Base-by-base conservation (phyloP, 2,113 vertebrate genomes). In the Perccottus glenii region DNA sequence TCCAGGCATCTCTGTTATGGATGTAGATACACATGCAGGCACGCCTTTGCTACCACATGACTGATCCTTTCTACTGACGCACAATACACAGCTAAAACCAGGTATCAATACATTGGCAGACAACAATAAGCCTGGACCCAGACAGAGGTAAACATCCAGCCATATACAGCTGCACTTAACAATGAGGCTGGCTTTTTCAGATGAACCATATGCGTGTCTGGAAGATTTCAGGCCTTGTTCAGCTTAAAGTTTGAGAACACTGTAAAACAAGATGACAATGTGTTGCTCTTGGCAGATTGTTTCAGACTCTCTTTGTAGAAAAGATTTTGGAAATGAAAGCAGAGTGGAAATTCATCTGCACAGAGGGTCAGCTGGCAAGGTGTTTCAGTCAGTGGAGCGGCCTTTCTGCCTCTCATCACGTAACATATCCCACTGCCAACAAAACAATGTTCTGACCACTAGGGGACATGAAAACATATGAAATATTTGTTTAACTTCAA, bases 1-100 rank as follows among this genome's bases (percentile, higher is more conserved):
- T 43, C 40, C 68, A 78, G 75, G 75, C 80, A 81, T 88, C 84
- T 74, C 70, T 64, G 82, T 86, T 86, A 78, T 83, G 72, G 68
- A 70, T 32, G 9, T 33, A 71, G 70, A 63, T 70, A 78, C 70
- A 66, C 73, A 74, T 56, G 55, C 71, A 70, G 51, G 66, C 75
- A 64, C 11, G 70, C 71, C 51, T 79, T 60, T 75, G 56, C 67
- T 15, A 80, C 40, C 62, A 80, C 81, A 73, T 77, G 69, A 82
- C 82, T 85, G 78, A 83, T 76, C 85, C 82, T 40, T 58, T 70
- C 74, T 68, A 59, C 60, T 65, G 45, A 6, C 61, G 82, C 59
- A 89, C 86, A 89, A 87, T 82, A 35, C 64, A 4, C 42, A 4
- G 16, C 77, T 77, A 83, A 89, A 35, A 73, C 78, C 85, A 7